Evolutionary conservation across 2,113 vertebrate genomes (phyloP).

Genomic region (Silurus meridionalis): DNA sequence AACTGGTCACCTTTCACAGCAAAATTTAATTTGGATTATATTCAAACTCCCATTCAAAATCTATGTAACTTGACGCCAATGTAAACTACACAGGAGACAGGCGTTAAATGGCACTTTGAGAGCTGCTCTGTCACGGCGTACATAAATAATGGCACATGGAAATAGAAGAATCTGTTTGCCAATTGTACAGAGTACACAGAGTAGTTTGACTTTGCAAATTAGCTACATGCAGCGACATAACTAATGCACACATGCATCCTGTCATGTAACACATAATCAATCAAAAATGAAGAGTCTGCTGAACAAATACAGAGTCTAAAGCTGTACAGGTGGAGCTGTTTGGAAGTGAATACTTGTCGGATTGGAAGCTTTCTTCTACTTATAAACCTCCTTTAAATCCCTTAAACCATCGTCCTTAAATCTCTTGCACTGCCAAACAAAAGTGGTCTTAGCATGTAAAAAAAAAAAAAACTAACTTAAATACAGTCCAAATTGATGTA

Average conservation of each 20-base stretch:
- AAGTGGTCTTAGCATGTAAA: no score
- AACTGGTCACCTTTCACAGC: constrained; percentile 54
- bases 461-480: no score
- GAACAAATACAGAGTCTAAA: background rate
- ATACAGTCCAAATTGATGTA: no score
- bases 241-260: constrained; percentile 1
- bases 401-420: no score
- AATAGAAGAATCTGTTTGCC: constrained; percentile 15
- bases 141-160: constrained; percentile 11
- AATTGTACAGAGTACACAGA: constrained; percentile 21
- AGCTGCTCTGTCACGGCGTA: background rate
- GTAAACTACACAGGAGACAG: constrained; percentile 38
- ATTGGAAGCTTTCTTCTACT: background rate
- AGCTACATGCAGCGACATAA: constrained; percentile 28
- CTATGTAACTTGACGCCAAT: constrained; percentile 45
- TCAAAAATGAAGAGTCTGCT: background rate
- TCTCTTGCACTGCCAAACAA: no score
- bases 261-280: background rate
- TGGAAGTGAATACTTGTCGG: background rate
- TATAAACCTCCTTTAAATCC: background rate
- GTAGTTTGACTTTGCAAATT: constrained; percentile 36
- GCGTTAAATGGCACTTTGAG: constrained; percentile 36
- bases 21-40: constrained; percentile 52
- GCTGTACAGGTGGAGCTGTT: background rate
- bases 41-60: constrained; percentile 55